Conservation (phyloP, 35 echinoderm and acorn worm genomes). For the Stichopus chloronotus region DNA sequence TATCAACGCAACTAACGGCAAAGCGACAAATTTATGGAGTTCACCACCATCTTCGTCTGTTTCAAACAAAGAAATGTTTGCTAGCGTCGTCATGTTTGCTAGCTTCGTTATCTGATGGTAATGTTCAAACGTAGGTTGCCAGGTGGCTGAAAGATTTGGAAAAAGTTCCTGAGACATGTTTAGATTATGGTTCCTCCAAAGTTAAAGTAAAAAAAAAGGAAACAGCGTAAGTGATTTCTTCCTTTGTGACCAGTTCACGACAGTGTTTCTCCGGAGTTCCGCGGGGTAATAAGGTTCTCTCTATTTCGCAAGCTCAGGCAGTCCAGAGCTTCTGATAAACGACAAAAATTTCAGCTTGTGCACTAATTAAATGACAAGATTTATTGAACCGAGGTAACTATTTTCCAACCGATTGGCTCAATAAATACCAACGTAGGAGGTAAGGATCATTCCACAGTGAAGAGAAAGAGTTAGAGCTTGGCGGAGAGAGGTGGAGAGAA, state of each 20-base stretch:
- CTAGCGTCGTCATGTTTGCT: not conserved
- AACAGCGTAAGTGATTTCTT: not conserved
- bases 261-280: no score
- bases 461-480: not conserved
- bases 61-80: not conserved
- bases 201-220: not conserved
- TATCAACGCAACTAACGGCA: slow-evolving; percentile 78
- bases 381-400: slow-evolving; percentile 20
- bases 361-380: slow-evolving; percentile 45
- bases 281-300: no score
- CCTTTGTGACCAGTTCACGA: not conserved
- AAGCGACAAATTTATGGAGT: slow-evolving; percentile 36
- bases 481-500: not conserved
- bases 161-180: not conserved
- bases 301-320: not conserved
- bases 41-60: not conserved
- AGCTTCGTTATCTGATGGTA: not conserved
- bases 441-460: slow-evolving; percentile 7
- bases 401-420: slow-evolving; percentile 39
- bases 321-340: not conserved
- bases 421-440: slow-evolving; percentile 10
- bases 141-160: not conserved
- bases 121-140: not conserved
- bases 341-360: not conserved
- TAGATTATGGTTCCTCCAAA: not conserved